Conservation (phyloP, 2,113 vertebrate genomes). For the Leptocoma aspasia region DNA sequence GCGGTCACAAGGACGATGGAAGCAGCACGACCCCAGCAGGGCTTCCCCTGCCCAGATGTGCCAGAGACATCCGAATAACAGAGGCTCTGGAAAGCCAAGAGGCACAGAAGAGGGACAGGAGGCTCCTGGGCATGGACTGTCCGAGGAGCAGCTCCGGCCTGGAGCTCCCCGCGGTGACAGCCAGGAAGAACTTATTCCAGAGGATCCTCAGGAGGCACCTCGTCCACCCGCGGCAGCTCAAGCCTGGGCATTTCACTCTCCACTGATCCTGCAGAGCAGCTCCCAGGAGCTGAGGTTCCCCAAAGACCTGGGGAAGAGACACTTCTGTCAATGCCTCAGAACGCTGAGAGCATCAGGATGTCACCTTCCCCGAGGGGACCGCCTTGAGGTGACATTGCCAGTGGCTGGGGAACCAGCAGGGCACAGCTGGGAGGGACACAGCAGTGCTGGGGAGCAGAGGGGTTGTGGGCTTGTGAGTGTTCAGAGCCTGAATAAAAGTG, state of each 20-base stretch:
- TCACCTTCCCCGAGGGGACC: neutral
- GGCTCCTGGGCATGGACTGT: neutral
- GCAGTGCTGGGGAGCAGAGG: neutral
- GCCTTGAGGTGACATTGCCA: neutral
- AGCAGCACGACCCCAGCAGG: neutral
- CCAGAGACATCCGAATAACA: neutral
- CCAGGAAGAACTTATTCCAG: neutral
- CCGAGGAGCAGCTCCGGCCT: neutral
- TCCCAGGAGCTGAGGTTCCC: neutral
- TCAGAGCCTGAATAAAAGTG: neutral
- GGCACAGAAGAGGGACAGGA: neutral
- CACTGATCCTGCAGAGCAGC: neutral
- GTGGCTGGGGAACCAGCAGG: neutral
- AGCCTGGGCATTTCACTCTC: neutral
- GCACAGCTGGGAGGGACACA: neutral
- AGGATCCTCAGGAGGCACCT: slow-evolving; percentile 31
- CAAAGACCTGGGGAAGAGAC: neutral
- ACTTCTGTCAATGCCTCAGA: neutral
- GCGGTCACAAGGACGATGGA: rapidly evolving
- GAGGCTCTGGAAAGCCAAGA: neutral
- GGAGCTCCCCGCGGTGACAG: neutral
- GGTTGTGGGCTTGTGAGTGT: neutral
- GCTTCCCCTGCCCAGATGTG: neutral
- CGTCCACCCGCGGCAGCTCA: neutral
- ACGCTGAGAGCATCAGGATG: rapidly evolving